Evolutionary conservation across 2,113 vertebrate species (phyloP).

Genomic region (Grus americana): DNA sequence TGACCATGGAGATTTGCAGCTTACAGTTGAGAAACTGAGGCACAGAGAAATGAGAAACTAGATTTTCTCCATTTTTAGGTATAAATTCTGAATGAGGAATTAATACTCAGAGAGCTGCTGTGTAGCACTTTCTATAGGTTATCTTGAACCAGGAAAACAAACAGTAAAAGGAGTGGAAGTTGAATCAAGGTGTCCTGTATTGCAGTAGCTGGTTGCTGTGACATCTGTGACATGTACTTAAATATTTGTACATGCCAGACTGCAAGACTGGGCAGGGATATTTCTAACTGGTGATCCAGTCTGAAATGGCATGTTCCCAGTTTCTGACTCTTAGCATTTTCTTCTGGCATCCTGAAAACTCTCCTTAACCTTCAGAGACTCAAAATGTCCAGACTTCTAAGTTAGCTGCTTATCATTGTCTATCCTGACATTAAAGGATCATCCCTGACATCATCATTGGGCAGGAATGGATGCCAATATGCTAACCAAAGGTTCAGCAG

Average conservation of each 20-base stretch:
- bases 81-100: background rate
- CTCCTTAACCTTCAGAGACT: background rate
- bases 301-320: background rate
- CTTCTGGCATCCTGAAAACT: background rate
- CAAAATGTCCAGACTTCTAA: background rate
- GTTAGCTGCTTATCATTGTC: background rate
- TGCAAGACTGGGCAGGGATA: background rate
- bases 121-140: background rate
- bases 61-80: background rate
- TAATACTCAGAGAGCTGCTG: background rate
- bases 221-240: background rate
- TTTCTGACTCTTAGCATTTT: background rate
- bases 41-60: background rate
- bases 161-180: background rate
- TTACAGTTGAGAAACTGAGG: background rate
- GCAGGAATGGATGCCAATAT: background rate
- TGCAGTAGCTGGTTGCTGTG: background rate
- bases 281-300: background rate
- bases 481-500: background rate
- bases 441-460: background rate
- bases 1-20: background rate
- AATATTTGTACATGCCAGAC: background rate
- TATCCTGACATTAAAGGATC: background rate
- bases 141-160: background rate
- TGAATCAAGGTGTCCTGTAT: background rate